A percentile compares a stretch with the other conserved stretches of the same genome.
phyloP scores from a whole-genome alignment of 2,888 invertebrate species.

The Eupithecia dodoneata region DNA sequence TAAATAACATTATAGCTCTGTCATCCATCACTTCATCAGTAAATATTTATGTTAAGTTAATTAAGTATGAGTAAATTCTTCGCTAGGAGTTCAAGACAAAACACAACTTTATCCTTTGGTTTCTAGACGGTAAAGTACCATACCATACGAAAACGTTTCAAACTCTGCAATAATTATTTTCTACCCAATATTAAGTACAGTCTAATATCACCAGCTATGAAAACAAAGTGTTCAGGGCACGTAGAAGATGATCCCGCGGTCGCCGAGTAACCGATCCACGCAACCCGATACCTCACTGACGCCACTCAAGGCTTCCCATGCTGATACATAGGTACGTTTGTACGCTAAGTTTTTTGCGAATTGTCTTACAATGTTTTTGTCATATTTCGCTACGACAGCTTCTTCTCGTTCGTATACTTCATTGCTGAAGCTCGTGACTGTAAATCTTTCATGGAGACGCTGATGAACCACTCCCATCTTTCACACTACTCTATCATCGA shows the following conservation, averaged over 20 bases:
- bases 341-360: conserved; percentile 66
- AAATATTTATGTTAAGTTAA: not conserved
- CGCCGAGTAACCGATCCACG: conserved; percentile 71
- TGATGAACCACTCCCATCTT: not conserved
- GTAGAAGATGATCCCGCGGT: conserved; percentile 67
- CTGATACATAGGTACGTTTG: conserved; percentile 55
- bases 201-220: conserved; percentile 3
- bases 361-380: conserved; percentile 55
- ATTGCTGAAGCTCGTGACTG: not conserved
- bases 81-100: not conserved
- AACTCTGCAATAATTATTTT: not conserved
- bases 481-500: not conserved
- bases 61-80: not conserved
- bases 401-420: not conserved
- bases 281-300: conserved; percentile 69
- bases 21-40: not conserved
- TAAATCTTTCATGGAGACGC: not conserved
- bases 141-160: not conserved
- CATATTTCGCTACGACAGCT: conserved; percentile 25
- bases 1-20: not conserved
- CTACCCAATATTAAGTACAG: not conserved
- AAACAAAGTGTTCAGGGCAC: conserved; percentile 27
- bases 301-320: conserved; percentile 77
- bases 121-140: not conserved
- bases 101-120: not conserved